A percentile compares a stretch with the other conserved stretches of the same genome.
These are phyloP conservation scores for Hydrochoerus hydrochaeris DNA, from an alignment of 2,113 vertebrate genomes.

Conservation along the genomic window DNA sequence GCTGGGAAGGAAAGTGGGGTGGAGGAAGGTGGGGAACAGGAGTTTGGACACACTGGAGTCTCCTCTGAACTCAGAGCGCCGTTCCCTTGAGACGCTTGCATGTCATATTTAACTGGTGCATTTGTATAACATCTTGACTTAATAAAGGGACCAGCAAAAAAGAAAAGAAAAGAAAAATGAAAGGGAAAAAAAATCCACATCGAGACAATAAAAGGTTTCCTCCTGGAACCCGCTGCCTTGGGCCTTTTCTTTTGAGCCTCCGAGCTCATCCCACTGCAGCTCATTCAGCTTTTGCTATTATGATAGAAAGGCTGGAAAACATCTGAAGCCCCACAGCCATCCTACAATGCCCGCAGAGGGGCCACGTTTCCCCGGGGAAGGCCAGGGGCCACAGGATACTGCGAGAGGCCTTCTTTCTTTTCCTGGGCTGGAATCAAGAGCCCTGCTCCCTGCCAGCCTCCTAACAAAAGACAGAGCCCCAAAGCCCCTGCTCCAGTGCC, in stretches of 20 bases:
- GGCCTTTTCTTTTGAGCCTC: conserved; percentile 69
- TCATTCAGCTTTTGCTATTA: conserved; percentile 68
- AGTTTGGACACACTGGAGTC: not conserved
- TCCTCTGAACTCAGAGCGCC: not conserved
- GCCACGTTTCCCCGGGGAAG: conserved; percentile 58
- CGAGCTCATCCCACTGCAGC: conserved; percentile 60
- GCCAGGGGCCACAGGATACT: not conserved
- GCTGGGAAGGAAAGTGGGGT: not conserved
- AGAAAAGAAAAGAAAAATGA: conserved; percentile 56
- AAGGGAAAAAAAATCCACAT: conserved; percentile 51
- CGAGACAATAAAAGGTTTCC: conserved; percentile 77
- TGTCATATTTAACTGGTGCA: conserved; percentile 50
- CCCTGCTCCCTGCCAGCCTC: not conserved
- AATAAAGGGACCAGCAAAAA: conserved; percentile 70
- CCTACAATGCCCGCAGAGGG: not conserved
- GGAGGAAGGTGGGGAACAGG: not conserved
- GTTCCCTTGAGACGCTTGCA: conserved; percentile 20
- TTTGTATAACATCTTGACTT: conserved; percentile 75
- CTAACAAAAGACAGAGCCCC: conserved; percentile 54
- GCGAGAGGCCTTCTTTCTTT: not conserved
- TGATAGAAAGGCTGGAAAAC: conserved; percentile 57
- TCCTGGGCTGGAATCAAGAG: not conserved
- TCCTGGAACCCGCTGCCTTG: not conserved
- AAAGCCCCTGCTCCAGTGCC: not conserved
- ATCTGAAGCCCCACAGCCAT: conserved; percentile 55